phyloP scores from a whole-genome alignment of 2,113 vertebrate genomes.

The Vimba vimba region DNA sequence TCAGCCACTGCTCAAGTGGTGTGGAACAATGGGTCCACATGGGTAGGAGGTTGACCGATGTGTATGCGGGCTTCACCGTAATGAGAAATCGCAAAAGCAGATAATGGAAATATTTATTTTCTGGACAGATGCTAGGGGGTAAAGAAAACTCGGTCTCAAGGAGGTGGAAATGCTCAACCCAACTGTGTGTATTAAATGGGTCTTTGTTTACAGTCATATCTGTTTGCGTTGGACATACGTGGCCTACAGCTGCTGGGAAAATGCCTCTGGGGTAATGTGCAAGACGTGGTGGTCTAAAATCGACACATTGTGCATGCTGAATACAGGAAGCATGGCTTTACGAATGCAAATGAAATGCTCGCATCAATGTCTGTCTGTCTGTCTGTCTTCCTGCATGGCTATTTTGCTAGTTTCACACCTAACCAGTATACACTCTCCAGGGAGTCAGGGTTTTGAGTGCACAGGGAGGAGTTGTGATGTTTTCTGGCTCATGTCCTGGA shows the following conservation, averaged over 20 bases:
- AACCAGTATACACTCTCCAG: background rate
- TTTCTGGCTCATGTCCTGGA: conserved; percentile 22
- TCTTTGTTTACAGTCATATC: conserved; percentile 14
- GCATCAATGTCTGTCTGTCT: background rate
- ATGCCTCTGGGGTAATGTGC: conserved; percentile 15
- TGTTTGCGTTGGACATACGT: background rate
- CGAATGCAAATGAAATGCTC: background rate
- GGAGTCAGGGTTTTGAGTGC: conserved; percentile 7
- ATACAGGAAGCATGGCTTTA: conserved; percentile 17
- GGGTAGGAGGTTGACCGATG: conserved; percentile 20
- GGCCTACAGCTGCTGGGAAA: conserved; percentile 38
- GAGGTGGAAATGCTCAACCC: conserved; percentile 15
- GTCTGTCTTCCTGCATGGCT: conserved; percentile 3
- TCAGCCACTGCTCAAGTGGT: conserved; percentile 63
- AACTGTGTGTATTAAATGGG: conserved; percentile 33
- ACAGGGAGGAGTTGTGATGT: background rate
- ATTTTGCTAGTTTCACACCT: conserved; percentile 7
- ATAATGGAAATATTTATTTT: conserved; percentile 48
- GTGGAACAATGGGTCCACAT: conserved; percentile 54
- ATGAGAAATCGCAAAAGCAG: conserved; percentile 44
- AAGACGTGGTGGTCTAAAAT: background rate
- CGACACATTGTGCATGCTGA: background rate
- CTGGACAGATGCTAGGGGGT: background rate
- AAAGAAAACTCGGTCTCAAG: background rate
- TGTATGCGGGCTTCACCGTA: background rate